These are phyloP conservation scores for Phragmatobia fuliginosa DNA, from an alignment of 2,888 invertebrate genomes.

Conservation along the genomic window DNA sequence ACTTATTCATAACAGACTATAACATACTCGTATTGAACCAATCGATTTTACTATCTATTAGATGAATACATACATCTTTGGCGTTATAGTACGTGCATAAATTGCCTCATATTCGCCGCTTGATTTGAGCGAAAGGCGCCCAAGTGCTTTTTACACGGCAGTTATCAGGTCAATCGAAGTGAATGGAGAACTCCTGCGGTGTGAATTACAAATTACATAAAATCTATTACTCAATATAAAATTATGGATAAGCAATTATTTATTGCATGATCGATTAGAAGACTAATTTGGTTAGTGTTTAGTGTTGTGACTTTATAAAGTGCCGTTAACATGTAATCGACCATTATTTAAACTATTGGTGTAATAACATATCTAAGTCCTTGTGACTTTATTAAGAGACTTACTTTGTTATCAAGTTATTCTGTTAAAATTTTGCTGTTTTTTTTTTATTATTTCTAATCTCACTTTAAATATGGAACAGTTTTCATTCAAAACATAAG, in stretches of 20 bases:
- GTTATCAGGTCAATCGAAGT: constrained; percentile 14
- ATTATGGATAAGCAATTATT: constrained; percentile 38
- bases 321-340: not conserved
- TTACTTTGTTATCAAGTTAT: no score
- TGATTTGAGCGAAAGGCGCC: constrained; percentile 2
- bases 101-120: not conserved
- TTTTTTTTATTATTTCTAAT: no score
- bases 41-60: not conserved
- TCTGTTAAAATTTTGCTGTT: no score
- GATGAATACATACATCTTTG: not conserved
- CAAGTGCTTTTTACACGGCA: not conserved
- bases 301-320: not conserved
- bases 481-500: no score
- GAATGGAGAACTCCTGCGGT: constrained; percentile 11
- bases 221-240: constrained; percentile 23
- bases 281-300: constrained; percentile 4
- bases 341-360: no score
- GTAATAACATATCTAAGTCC: no score
- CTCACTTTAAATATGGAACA: no score
- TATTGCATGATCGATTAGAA: constrained; percentile 32
- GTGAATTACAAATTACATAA: constrained; percentile 17
- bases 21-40: not conserved
- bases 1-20: not conserved
- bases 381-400: no score
- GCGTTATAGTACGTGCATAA: not conserved